These are phyloP conservation scores for Brachionus paranguensis DNA, from an alignment of 1,140 invertebrate species.

Conservation along the genomic window DNA sequence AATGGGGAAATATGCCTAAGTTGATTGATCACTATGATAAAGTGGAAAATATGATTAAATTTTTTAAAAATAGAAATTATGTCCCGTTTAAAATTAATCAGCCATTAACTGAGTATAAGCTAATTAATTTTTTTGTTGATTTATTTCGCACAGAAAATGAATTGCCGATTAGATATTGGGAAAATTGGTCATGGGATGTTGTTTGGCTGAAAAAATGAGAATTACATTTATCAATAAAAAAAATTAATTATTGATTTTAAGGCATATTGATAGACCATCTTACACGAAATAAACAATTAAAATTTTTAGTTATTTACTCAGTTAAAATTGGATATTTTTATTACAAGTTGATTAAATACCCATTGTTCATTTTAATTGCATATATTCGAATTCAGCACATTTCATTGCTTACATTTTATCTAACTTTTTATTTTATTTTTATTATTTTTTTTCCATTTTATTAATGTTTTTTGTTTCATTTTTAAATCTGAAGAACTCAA, in stretches of 20 bases:
- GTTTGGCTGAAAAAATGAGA: not conserved
- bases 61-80: not conserved
- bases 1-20: not conserved
- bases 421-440: too few relatives aligned
- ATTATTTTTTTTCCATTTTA: too few relatives aligned
- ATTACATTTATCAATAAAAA: not conserved
- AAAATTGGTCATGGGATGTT: constrained; percentile 8
- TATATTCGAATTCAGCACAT: too few relatives aligned
- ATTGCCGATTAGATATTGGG: not conserved
- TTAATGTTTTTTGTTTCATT: too few relatives aligned
- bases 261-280: too few relatives aligned
- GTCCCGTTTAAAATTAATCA: not conserved
- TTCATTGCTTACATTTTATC: too few relatives aligned
- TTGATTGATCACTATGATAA: not conserved
- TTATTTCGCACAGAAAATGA: not conserved
- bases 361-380: too few relatives aligned
- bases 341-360: too few relatives aligned
- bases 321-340: too few relatives aligned
- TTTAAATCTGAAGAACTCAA: too few relatives aligned
- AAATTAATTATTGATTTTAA: not conserved
- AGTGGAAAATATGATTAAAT: not conserved
- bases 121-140: not conserved
- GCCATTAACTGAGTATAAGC: not conserved
- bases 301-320: too few relatives aligned
- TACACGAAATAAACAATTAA: too few relatives aligned